These are phyloP conservation scores for Drosophila anceps DNA, from an alignment of 2,888 invertebrate species.

Conservation along the genomic window DNA sequence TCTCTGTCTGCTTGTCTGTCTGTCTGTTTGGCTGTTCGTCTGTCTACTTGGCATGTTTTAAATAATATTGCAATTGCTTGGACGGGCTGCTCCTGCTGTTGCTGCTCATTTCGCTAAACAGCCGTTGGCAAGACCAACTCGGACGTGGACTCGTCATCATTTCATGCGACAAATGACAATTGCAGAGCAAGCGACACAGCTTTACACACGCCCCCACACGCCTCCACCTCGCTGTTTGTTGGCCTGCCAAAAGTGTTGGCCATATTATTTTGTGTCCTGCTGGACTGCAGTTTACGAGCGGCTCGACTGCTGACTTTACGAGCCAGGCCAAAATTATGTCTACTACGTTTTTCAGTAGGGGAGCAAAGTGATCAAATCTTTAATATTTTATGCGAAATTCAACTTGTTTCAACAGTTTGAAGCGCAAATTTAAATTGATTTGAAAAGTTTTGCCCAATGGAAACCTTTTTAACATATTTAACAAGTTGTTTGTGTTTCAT, in stretches of 20 bases:
- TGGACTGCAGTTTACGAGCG: conserved; percentile 50
- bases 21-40: background rate
- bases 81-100: conserved; percentile 19
- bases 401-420: background rate
- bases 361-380: background rate
- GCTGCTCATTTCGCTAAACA: conserved; percentile 67
- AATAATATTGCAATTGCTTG: conserved; percentile 36
- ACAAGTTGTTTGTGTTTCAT: too few relatives aligned
- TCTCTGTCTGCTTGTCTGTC: conserved; percentile 5
- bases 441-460: background rate
- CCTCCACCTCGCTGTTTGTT: background rate
- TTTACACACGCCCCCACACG: conserved; percentile 8
- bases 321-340: conserved; percentile 18
- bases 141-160: conserved; percentile 57
- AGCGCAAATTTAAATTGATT: background rate
- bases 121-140: conserved; percentile 56
- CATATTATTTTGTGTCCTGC: conserved; percentile 22
- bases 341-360: background rate
- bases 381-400: background rate
- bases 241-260: conserved; percentile 21
- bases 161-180: conserved; percentile 72
- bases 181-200: conserved; percentile 73
- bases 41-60: conserved; percentile 29
- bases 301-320: conserved; percentile 35
- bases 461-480: background rate